Conservation (phyloP, 2,113 vertebrate species). For the Morone chrysops region DNA sequence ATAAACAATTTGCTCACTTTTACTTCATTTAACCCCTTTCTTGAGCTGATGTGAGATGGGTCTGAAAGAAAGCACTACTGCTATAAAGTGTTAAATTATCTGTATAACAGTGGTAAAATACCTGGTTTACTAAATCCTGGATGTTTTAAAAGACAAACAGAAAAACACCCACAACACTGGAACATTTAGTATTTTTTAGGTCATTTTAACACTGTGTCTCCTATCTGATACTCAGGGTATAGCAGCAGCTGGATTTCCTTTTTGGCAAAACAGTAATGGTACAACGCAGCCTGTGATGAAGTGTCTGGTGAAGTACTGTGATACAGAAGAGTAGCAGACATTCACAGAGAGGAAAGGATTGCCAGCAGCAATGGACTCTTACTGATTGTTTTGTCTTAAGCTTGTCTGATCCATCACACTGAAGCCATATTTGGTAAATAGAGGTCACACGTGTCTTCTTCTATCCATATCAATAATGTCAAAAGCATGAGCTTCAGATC, state of each 20-base stretch:
- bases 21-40: constrained; percentile 5
- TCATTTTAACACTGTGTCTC: not conserved
- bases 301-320: constrained; percentile 27
- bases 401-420: constrained; percentile 47
- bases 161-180: not conserved
- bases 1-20: constrained; percentile 26
- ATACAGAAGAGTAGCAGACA: constrained; percentile 35
- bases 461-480: constrained; percentile 57
- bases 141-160: not conserved
- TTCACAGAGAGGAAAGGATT: constrained; percentile 34
- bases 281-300: constrained; percentile 38
- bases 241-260: constrained; percentile 40
- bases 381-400: constrained; percentile 58
- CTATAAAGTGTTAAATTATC: constrained; percentile 22
- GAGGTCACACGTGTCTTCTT: constrained; percentile 53
- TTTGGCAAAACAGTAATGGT: constrained; percentile 33
- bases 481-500: constrained; percentile 49
- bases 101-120: not conserved
- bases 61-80: constrained; percentile 19
- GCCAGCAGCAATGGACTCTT: constrained; percentile 19
- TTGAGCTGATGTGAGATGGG: constrained; percentile 27
- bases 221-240: constrained; percentile 29
- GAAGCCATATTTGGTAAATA: constrained; percentile 52
- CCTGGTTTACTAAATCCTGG: constrained; percentile 4
- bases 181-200: constrained; percentile 1